Evolutionary conservation across 2,113 vertebrate genomes (phyloP), one percentile per base, ranked within the genome.

Genomic region (Megaceryle maxima): DNA sequence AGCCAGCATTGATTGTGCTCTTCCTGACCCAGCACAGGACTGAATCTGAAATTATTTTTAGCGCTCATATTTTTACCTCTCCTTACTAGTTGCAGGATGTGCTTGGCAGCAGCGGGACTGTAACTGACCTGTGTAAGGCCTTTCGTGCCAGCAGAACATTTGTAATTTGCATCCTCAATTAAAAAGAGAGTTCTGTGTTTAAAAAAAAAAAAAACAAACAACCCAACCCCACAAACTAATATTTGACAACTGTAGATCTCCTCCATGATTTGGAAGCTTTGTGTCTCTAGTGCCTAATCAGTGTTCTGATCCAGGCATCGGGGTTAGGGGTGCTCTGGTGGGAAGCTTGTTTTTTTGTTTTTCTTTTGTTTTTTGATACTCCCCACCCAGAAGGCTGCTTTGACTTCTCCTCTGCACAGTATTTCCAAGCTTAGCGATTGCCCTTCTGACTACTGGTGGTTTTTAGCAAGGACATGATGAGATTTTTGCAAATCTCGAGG

Each of bases 41-140:
- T 82, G 77, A 35, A 82, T 81, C 51, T 77, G 77, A 56, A 37
- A 87, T 57, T 91, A 95, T 95, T 96, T 92, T 95, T 96, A 87
- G 94, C 9, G 0, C 21, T 91, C 51, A 2, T 56, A 20, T 91
- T 89, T 95, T 83, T 88, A 18, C 14, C 8, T 70, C 51, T 84
- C 8, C 78, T 13, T 19, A 8, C 1, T 33, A 16, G 33, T 20
- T 64, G 74, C 73, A 63, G 77, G 5, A 13, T 51, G 6, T 39
- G 44, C 11, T 3, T 33, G 51, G 69, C 78, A 90, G 87, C 55
- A 74, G 62, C 55, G 59, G 55, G 51, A 25, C 55, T 74, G 35
- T 50, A 17, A 14, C 8, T 41, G 43, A 69, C n/a, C 16, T 69
- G 7, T 7, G 10, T 10, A 29, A 53, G 55, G 37, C 43, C 43